Evolutionary conservation across 2,113 vertebrate species (phyloP).

Genomic region (Megatriorchis doriae): DNA sequence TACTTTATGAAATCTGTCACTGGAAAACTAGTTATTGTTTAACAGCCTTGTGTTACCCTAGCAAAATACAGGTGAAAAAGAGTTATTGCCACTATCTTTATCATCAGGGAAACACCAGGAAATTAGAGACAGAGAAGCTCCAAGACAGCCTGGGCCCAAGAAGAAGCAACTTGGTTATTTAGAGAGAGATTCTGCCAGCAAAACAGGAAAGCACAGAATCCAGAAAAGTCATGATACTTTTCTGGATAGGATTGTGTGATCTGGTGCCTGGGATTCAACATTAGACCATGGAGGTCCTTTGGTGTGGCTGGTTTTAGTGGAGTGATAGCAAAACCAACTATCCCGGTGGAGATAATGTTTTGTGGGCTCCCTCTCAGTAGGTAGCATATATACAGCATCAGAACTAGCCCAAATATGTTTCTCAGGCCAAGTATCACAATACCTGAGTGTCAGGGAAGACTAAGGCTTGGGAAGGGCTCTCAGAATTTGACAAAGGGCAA

Average conservation of each 20-base stretch:
- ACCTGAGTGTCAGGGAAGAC: background rate
- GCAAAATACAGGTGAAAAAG: background rate
- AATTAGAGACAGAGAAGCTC: background rate
- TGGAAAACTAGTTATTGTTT: background rate
- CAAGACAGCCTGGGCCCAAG: fast-evolving
- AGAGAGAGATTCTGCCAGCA: background rate
- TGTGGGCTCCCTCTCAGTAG: background rate
- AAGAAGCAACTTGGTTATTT: background rate
- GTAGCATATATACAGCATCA: background rate
- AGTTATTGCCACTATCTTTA: background rate
- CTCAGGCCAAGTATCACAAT: background rate
- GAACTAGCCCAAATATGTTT: background rate
- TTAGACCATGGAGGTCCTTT: background rate
- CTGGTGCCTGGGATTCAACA: background rate
- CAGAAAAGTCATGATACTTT: background rate
- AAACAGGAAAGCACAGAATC: background rate
- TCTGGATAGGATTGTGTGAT: background rate
- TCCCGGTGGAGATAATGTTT: background rate
- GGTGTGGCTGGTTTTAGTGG: background rate
- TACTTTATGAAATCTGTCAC: background rate
- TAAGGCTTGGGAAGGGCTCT: background rate
- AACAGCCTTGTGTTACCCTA: background rate
- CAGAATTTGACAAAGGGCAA: background rate
- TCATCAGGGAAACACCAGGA: background rate
- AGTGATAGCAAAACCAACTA: background rate